Percentiles rank a stretch among this genome's conserved stretches.
Conservation (phyloP, 2,113 vertebrate species). For the Ceyx margarethae region DNA sequence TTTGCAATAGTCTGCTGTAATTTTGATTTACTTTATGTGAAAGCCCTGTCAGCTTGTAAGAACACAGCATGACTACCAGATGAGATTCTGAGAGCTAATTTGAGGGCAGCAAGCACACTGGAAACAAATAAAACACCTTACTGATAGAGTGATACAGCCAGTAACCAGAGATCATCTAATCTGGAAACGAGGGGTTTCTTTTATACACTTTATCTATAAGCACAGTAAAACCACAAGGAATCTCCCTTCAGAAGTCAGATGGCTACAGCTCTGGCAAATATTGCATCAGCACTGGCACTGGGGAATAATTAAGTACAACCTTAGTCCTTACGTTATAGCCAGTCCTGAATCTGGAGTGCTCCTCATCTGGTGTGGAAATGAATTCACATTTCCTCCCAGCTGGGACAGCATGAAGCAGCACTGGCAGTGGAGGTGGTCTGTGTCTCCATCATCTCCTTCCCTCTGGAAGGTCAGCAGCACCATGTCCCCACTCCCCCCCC, state of each 20-base stretch:
- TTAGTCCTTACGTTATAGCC: neutral
- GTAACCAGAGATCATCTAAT: too few species aligned
- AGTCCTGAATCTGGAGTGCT: neutral
- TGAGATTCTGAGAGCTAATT: too few species aligned
- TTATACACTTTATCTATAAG: too few species aligned
- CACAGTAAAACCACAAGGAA: rapidly evolving
- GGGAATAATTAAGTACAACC: neutral
- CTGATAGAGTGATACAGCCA: too few species aligned
- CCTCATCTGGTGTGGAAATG: neutral
- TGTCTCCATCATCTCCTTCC: neutral
- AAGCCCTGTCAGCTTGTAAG: too few species aligned
- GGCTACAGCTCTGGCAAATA: neutral
- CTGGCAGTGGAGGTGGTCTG: neutral
- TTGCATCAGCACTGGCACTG: neutral
- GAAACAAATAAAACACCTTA: too few species aligned
- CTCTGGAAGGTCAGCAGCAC: neutral
- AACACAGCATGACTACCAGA: too few species aligned
- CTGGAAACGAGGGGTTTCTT: too few species aligned
- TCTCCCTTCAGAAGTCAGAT: neutral
- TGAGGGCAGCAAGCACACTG: too few species aligned
- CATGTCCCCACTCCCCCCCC: rapidly evolving
- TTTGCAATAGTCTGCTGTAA: too few species aligned
- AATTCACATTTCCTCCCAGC: neutral
- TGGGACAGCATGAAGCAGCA: neutral
- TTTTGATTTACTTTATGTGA: too few species aligned